phyloP scores from a whole-genome alignment of 2,888 invertebrate species.

The Crocallis elinguaria region DNA sequence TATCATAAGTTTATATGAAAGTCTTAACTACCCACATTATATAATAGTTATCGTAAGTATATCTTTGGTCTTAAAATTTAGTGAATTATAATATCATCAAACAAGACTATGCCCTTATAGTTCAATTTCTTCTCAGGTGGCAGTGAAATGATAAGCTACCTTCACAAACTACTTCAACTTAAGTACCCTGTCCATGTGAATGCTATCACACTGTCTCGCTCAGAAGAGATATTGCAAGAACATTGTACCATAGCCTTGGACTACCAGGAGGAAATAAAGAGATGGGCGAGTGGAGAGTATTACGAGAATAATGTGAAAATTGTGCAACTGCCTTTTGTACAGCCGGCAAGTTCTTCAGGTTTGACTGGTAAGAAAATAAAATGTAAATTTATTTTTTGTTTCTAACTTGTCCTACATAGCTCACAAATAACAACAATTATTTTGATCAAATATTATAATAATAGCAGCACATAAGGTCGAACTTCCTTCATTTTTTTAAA shows the following conservation, averaged over 20 bases:
- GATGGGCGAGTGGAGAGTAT: conserved; percentile 93
- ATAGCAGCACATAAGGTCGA: no score
- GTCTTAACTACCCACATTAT: no score
- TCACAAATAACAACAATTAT: no score
- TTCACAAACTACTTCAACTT: conserved; percentile 94
- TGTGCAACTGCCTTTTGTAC: conserved; percentile 93
- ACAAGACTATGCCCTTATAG: no score
- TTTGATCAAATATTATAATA: no score
- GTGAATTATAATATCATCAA: no score
- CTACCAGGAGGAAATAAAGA: conserved; percentile 90
- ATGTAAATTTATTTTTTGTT: conserved; percentile 5
- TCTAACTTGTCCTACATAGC: no score
- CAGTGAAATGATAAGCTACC: conserved; percentile 92
- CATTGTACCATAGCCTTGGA: conserved; percentile 91
- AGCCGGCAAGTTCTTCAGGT: conserved; percentile 85
- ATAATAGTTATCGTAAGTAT: no score
- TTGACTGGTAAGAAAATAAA: conserved; percentile 79
- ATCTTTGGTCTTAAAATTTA: no score
- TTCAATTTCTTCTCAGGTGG: conserved; percentile 86
- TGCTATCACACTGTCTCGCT: conserved; percentile 93
- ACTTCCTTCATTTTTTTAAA: no score
- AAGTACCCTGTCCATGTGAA: conserved; percentile 97
- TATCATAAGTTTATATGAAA: no score
- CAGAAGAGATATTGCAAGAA: conserved; percentile 93
- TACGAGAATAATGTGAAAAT: conserved; percentile 93